Base-by-base conservation (phyloP, 2,113 vertebrate genomes). In the Microcebus murinus region DNA sequence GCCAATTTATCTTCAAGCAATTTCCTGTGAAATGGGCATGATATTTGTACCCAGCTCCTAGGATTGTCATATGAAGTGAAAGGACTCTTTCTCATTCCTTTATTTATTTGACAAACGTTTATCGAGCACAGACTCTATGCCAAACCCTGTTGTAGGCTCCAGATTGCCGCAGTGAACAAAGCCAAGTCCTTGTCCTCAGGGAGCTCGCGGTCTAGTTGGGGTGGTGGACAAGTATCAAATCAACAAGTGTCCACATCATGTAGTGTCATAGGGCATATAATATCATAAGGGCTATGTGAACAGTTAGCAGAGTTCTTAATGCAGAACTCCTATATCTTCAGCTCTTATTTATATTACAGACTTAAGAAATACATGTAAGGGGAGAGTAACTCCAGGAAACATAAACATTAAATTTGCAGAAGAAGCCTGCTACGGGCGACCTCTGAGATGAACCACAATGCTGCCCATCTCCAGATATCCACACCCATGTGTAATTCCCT, bases 161-260 rank as follows among this genome's bases (percentile, higher is more conserved):
- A 29, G 45, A 55, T 34, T 63, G 15, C 55, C 48, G 67, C 39
- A 18, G 59, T 67, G 18, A 73, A 45, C 55, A 50, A 65, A 90
- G 21, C 45, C 48, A 42, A 1, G 25, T 59, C 31, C 70, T 48
- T 65, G 39, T 61, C 27, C 13, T 74, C 57, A 20, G 9, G 13
- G 67, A 80, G 34, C 29, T 67, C 15, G 29, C 2, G 27, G 55
- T 89, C 23, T 67, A 48, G 3, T 11, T 21, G 80, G 31, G 36
- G 34, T 80, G 70, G 14, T 29, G 20, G 89, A 88, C 52, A 57
- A 20, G 17, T 27, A 81, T n/a, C 34, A 50, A 7, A 23, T 1
- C 5, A 45, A 61, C 31, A n/a, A 73, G 48, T 23, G 36, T 48
- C 23, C 23, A 10, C 0, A 1, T 4, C 5, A 7, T 18, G 10